Evolutionary conservation across 1,140 invertebrate species (phyloP).

Genomic region (Dendroctonus valens): DNA sequence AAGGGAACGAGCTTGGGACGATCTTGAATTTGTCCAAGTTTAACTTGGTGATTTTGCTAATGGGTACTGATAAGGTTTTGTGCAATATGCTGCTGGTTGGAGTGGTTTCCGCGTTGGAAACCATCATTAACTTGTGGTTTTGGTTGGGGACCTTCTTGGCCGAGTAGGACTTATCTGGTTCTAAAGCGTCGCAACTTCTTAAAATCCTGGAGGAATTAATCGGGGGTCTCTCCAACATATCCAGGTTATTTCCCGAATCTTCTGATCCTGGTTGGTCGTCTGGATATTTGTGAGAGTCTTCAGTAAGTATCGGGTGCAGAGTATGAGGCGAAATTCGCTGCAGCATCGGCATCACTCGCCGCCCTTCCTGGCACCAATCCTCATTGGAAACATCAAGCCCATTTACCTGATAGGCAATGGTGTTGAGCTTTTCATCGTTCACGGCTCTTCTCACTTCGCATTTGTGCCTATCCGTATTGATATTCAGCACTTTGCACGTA

Average conservation of each 20-base stretch:
- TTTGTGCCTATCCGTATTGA: slow-evolving; percentile 83
- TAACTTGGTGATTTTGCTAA: slow-evolving; percentile 46
- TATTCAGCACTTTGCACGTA: slow-evolving; percentile 76
- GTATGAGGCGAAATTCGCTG: slow-evolving; percentile 79
- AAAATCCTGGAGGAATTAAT: not conserved
- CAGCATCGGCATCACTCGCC: slow-evolving; percentile 76
- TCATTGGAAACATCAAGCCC: slow-evolving; percentile 71
- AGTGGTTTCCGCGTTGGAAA: slow-evolving; percentile 43
- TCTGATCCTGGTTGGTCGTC: not conserved
- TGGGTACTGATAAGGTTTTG: slow-evolving; percentile 44
- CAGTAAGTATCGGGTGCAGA: slow-evolving; percentile 73
- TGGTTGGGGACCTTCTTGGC: slow-evolving; percentile 28
- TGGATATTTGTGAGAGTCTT: not conserved
- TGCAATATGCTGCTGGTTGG: slow-evolving; percentile 44
- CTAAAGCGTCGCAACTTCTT: not conserved
- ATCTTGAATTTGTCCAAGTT: slow-evolving; percentile 49
- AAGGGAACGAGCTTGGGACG: slow-evolving; percentile 34
- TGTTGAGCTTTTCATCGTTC: slow-evolving; percentile 85
- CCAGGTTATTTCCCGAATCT: not conserved
- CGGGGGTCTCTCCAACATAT: not conserved
- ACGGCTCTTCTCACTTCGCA: slow-evolving; percentile 86
- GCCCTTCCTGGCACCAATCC: slow-evolving; percentile 84
- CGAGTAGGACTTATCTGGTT: not conserved
- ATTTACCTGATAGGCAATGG: slow-evolving; percentile 79
- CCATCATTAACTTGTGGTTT: slow-evolving; percentile 47